These are phyloP conservation scores for Macrobrachium nipponense DNA, from an alignment of 1,140 invertebrate species.

Conservation along the genomic window DNA sequence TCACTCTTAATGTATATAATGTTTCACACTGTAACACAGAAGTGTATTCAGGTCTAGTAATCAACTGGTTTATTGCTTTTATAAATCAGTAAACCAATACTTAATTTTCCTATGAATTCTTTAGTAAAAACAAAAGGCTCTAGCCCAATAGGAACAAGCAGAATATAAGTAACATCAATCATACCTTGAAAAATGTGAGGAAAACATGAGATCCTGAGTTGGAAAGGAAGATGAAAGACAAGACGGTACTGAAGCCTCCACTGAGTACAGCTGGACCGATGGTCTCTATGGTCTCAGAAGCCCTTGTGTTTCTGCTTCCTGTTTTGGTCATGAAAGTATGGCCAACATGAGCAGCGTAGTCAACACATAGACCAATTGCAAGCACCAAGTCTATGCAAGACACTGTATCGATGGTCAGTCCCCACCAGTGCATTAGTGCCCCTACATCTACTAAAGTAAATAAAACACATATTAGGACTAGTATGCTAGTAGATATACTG, in stretches of 20 bases:
- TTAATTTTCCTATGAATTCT: constrained; percentile 1
- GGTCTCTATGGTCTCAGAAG: constrained; percentile 78
- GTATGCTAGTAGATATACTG: constrained; percentile 78
- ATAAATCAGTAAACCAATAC: background rate
- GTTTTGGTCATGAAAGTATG: constrained; percentile 79
- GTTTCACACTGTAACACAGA: too few species aligned
- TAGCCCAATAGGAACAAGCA: constrained; percentile 40
- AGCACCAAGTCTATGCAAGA: constrained; percentile 86
- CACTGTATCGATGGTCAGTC: constrained; percentile 86
- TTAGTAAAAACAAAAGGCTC: background rate
- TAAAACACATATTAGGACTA: constrained; percentile 82
- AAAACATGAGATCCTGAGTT: constrained; percentile 84
- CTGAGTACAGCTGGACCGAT: constrained; percentile 85
- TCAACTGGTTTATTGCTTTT: too few species aligned
- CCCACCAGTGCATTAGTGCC: constrained; percentile 86
- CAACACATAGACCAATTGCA: constrained; percentile 88
- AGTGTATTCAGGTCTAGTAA: too few species aligned
- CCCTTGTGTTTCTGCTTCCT: constrained; percentile 74
- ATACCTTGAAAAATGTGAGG: constrained; percentile 81
- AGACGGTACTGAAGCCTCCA: constrained; percentile 83
- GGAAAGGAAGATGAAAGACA: constrained; percentile 80
- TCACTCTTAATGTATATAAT: too few species aligned
- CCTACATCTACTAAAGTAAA: constrained; percentile 83
- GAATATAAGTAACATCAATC: constrained; percentile 22
- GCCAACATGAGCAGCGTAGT: constrained; percentile 86